phyloP scores from a whole-genome alignment of 2,113 vertebrate genomes.

The Solea solea region DNA sequence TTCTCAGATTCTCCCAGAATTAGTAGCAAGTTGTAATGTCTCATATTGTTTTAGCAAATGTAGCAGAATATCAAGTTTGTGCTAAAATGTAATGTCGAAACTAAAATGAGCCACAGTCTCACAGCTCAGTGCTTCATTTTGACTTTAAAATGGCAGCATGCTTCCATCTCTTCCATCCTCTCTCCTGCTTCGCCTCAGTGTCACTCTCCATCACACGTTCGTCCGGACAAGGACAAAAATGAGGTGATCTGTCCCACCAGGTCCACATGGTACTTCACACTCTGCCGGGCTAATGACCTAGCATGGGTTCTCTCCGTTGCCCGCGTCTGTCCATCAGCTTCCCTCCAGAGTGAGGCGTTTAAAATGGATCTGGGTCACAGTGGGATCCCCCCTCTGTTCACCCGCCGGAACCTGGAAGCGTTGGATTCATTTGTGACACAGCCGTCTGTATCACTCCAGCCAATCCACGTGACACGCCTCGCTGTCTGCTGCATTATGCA shows the following conservation, averaged over 20 bases:
- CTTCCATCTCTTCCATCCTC: neutral
- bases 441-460: slow-evolving; percentile 24
- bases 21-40: too few species aligned
- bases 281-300: slow-evolving; percentile 49
- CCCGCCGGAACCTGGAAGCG: slow-evolving; percentile 55
- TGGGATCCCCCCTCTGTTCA: slow-evolving; percentile 62
- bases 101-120: too few species aligned
- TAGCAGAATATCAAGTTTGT: too few species aligned
- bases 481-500: slow-evolving; percentile 49
- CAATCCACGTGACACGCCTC: slow-evolving; percentile 43
- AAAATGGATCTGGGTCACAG: slow-evolving; percentile 77
- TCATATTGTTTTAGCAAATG: too few species aligned
- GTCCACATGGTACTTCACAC: slow-evolving; percentile 50
- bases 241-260: slow-evolving; percentile 54
- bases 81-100: too few species aligned
- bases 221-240: slow-evolving; percentile 46
- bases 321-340: slow-evolving; percentile 58
- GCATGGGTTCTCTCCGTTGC: slow-evolving; percentile 12
- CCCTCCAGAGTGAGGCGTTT: slow-evolving; percentile 57
- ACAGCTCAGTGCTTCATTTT: neutral
- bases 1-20: neutral
- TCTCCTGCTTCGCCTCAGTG: neutral
- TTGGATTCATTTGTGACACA: slow-evolving; percentile 47
- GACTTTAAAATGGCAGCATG: neutral
- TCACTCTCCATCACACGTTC: slow-evolving; percentile 1